Conservation (phyloP, 2,113 vertebrate genomes). For the Amblyornis subalaris region DNA sequence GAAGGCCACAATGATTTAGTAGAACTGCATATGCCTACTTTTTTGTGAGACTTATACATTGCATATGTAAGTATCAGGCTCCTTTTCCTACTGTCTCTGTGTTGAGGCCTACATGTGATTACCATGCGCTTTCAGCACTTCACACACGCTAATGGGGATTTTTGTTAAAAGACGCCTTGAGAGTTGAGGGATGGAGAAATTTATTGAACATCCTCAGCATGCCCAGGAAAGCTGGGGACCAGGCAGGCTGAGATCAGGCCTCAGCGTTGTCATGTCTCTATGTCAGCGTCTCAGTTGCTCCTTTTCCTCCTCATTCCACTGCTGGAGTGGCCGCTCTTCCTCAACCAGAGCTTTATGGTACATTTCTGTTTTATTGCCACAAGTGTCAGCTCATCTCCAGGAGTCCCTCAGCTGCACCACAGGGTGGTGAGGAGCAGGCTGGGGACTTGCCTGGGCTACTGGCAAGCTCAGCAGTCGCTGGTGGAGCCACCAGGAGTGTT, state of each 20-base stretch:
- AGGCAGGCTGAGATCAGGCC: background rate
- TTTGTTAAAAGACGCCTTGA: background rate
- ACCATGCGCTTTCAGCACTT: background rate
- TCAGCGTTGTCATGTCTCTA: background rate
- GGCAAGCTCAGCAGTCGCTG: background rate
- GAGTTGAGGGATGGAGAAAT: background rate
- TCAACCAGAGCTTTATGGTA: background rate
- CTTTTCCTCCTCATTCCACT: background rate
- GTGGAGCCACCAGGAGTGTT: fast-evolving
- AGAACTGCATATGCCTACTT: background rate
- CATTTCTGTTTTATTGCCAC: background rate
- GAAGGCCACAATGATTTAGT: constrained; percentile 22
- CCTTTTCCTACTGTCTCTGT: background rate
- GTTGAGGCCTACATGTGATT: background rate
- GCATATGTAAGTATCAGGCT: background rate
- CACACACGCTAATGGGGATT: background rate
- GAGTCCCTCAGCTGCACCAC: background rate
- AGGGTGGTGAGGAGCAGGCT: background rate
- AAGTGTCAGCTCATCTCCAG: background rate
- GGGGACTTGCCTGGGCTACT: background rate
- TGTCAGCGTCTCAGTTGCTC: background rate
- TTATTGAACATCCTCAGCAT: background rate
- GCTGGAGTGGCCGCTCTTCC: background rate
- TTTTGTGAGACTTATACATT: background rate
- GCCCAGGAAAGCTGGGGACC: background rate